phyloP scores from a whole-genome alignment of 2,888 invertebrate species.

The Tetropium fuscum region DNA sequence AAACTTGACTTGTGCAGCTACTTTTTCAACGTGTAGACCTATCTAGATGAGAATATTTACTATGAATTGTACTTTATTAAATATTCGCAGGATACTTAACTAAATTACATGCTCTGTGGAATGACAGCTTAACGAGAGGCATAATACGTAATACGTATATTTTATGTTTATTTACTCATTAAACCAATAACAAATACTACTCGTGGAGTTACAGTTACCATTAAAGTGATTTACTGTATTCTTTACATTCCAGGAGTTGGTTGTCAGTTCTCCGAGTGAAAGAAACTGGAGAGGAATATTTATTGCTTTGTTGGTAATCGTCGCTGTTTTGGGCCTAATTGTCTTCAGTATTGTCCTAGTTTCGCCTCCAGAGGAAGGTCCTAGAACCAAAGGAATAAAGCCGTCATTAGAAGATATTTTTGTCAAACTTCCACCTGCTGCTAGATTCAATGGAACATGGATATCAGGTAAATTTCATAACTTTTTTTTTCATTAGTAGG shows the following conservation, averaged over 20 bases:
- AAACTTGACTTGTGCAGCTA: too few relatives aligned
- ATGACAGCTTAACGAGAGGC: too few relatives aligned
- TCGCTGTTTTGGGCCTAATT: slow-evolving; percentile 88
- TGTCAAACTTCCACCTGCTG: slow-evolving; percentile 64
- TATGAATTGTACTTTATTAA: too few relatives aligned
- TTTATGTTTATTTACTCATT: too few relatives aligned
- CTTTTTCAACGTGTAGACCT: too few relatives aligned
- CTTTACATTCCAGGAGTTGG: slow-evolving; percentile 85
- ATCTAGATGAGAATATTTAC: too few relatives aligned
- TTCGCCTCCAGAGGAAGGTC: slow-evolving; percentile 82
- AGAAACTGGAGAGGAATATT: slow-evolving; percentile 96
- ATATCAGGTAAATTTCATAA: slow-evolving; percentile 71
- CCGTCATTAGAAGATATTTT: slow-evolving; percentile 79
- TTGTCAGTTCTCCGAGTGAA: slow-evolving; percentile 86
- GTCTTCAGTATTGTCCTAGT: slow-evolving; percentile 92
- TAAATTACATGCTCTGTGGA: too few relatives aligned
- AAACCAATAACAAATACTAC: too few relatives aligned
- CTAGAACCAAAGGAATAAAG: slow-evolving; percentile 75
- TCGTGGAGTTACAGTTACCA: too few relatives aligned
- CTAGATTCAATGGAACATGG: slow-evolving; percentile 83
- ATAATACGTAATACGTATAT: too few relatives aligned
- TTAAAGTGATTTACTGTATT: slow-evolving; percentile 1
- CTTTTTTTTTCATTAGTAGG: background rate
- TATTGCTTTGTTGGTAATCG: slow-evolving; percentile 91
- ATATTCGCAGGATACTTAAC: too few relatives aligned